Percentiles rank a stretch among this genome's conserved stretches.
phyloP scores from a whole-genome alignment of 2,888 invertebrate species.

The Gari tellinella region DNA sequence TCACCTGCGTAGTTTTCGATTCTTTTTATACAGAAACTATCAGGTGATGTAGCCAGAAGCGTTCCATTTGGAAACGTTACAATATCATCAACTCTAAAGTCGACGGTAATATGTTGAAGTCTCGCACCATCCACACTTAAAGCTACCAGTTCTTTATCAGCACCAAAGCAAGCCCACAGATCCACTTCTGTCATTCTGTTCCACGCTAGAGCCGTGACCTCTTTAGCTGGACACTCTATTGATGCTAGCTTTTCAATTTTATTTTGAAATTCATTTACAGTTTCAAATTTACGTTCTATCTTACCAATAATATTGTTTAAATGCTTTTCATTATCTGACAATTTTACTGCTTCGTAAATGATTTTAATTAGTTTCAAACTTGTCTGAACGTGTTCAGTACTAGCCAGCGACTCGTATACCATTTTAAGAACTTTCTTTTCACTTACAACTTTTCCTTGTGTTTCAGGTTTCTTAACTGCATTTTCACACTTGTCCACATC shows the following conservation, averaged over 20 bases:
- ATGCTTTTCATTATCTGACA: background rate
- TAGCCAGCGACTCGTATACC: slow-evolving; percentile 14
- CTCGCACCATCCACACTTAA: slow-evolving; percentile 2
- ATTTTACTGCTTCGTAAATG: background rate
- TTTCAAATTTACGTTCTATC: slow-evolving; percentile 6
- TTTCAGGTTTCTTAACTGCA: background rate
- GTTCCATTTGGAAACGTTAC: slow-evolving; percentile 5
- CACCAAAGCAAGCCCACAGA: slow-evolving; percentile 25
- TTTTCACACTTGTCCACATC: slow-evolving; percentile 32
- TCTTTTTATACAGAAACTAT: slow-evolving; percentile 13
- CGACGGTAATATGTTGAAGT: background rate
- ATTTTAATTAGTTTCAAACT: slow-evolving; percentile 14
- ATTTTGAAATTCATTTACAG: slow-evolving; percentile 22
- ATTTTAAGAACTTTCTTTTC: slow-evolving; percentile 35
- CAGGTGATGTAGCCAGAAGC: slow-evolving; percentile 34
- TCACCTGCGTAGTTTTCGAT: background rate
- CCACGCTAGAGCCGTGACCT: slow-evolving; percentile 25
- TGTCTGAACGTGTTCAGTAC: slow-evolving; percentile 12
- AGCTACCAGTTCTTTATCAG: slow-evolving; percentile 17
- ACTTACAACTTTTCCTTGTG: slow-evolving; percentile 8
- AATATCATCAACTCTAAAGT: slow-evolving; percentile 32
- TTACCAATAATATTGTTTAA: slow-evolving; percentile 23
- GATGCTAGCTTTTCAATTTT: slow-evolving; percentile 4
- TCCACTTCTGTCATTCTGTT: slow-evolving; percentile 1
- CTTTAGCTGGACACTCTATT: slow-evolving; percentile 9